Conservation (phyloP, 2,888 invertebrate genomes). For the Branchellion lobata region DNA sequence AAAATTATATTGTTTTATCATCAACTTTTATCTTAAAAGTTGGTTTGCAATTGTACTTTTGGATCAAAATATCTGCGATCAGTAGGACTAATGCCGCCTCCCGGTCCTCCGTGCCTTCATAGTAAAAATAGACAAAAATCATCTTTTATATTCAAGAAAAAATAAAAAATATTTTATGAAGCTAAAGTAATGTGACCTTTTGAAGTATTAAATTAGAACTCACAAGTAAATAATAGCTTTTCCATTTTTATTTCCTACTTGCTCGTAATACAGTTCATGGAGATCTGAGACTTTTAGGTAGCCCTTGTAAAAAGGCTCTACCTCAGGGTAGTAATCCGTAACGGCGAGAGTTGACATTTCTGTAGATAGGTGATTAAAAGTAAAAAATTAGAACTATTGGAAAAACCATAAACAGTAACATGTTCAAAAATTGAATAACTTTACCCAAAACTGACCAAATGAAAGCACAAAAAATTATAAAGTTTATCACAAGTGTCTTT, state of each 20-base stretch:
- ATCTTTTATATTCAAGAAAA: neutral
- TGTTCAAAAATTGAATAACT: no score
- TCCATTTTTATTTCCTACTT: slow-evolving; percentile 56
- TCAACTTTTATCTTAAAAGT: no score
- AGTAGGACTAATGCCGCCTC: slow-evolving; percentile 51
- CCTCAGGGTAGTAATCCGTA: slow-evolving; percentile 54
- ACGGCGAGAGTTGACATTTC: neutral
- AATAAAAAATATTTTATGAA: neutral
- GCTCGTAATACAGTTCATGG: slow-evolving; percentile 58
- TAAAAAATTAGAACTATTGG: no score
- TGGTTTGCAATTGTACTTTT: no score
- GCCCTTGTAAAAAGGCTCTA: slow-evolving; percentile 56
- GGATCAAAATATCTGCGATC: slow-evolving; percentile 58
- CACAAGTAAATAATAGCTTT: slow-evolving; percentile 58
- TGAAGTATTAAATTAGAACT: slow-evolving; percentile 47
- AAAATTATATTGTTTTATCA: no score
- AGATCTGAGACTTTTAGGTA: slow-evolving; percentile 57
- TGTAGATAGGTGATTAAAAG: no score
- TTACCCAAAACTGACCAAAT: no score
- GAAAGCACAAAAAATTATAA: no score
- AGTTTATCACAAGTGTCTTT: no score
- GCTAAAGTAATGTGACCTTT: no score
- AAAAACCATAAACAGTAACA: no score
- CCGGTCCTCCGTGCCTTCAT: slow-evolving; percentile 54
- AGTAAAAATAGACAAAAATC: neutral